Conservation (phyloP, 2,113 vertebrate species). For the Kryptolebias marmoratus region DNA sequence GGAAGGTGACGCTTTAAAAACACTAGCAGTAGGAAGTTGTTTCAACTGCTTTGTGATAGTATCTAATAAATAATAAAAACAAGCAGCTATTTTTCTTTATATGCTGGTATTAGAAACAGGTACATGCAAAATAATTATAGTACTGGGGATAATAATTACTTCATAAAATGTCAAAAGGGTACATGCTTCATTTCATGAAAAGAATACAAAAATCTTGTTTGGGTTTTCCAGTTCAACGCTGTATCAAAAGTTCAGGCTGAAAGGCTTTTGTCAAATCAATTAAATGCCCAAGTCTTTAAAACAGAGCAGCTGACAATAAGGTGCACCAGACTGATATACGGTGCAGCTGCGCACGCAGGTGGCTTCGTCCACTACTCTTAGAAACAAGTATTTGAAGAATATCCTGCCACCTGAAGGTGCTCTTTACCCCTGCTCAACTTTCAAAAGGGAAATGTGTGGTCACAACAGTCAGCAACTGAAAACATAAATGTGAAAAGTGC, state of each 20-base stretch:
- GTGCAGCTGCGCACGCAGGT: slow-evolving; percentile 18
- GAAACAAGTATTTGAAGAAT: slow-evolving; percentile 10
- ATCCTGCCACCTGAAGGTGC: slow-evolving; percentile 9
- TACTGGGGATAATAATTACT: too few species aligned
- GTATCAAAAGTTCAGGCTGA: too few species aligned
- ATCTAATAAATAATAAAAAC: slow-evolving; percentile 12
- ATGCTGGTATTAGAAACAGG: slow-evolving; percentile 6
- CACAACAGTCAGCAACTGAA: slow-evolving; percentile 37
- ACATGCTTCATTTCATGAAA: too few species aligned
- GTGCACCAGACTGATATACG: slow-evolving; percentile 17
- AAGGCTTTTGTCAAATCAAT: neutral
- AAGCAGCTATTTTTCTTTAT: neutral
- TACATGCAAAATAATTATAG: neutral
- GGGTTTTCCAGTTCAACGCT: too few species aligned
- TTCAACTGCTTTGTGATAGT: slow-evolving; percentile 11
- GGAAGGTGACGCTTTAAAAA: slow-evolving; percentile 10
- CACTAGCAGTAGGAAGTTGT: neutral
- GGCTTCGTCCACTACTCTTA: neutral
- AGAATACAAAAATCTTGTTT: too few species aligned
- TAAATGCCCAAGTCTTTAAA: slow-evolving; percentile 7
- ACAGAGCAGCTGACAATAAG: slow-evolving; percentile 23
- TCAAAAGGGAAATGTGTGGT: slow-evolving; percentile 56
- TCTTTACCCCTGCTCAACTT: slow-evolving; percentile 35
- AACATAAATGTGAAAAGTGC: slow-evolving; percentile 24
- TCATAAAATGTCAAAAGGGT: neutral